Base-by-base conservation (phyloP, 1,140 invertebrate species). In the Panagrolaimus sp. region DNA sequence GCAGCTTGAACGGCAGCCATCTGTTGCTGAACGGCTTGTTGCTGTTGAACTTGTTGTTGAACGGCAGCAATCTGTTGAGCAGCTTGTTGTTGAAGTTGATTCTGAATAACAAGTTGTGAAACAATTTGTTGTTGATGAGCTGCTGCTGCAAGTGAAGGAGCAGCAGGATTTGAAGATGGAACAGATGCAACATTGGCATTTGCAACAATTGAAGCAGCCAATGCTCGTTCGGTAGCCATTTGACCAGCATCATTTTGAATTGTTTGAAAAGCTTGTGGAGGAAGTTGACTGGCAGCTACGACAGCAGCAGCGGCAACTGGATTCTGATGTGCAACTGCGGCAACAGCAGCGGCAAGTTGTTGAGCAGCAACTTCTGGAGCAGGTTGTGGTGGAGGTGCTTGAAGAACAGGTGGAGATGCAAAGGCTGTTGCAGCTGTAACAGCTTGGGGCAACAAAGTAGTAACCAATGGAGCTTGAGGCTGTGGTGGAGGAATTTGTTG, bases 381-480 rank as follows among this genome's bases (percentile, higher is more conserved):
- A 1, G 8, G 51, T 4, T 14, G 5, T 9, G 27, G 20, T 11
- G 51, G 51, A 4, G n/a, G 51, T 1, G 51, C 20, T 1, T 20
- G 20, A 27, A 57, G 16, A 0, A 57, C 51, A 0, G 66, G 38
- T 1, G 38, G 64, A 25, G 11, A 0, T 23, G 38, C 20, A 5
- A 45, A 16, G 38, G 47, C 69, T n/a, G 53, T 13, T 0, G 43
- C 71, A 47, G 53, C 67, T 27, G 73, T 38, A 9, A 72, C 71
- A 1, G 70, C 44, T 38, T 27, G 27, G 66, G 45, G 53, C 51
- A 47, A 51, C 38, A 14, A 23, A 20, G 65, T 42, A 7, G 53
- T n/a, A n/a, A n/a, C 65, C 8, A 67, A 27, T 14, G 25, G 43
- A 44, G 63, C 64, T 44, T 75, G 48, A 44, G 80, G 77, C 13